phyloP scores from a whole-genome alignment of 1,140 invertebrate species.

The Frieseomelitta varia region DNA sequence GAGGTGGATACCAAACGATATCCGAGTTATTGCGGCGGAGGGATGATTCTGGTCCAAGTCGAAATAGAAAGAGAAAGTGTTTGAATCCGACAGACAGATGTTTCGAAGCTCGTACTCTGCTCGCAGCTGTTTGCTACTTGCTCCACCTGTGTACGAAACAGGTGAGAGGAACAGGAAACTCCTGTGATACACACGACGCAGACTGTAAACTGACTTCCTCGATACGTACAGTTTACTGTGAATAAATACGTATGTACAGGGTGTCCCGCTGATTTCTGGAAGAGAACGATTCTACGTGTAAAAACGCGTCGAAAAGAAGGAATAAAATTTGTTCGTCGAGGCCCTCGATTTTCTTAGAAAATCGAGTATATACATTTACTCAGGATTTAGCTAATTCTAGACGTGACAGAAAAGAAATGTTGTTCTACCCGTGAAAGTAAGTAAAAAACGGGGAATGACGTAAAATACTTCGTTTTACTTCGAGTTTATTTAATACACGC shows the following conservation, averaged over 20 bases:
- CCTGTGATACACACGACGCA: background rate
- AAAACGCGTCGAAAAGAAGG: too few relatives aligned
- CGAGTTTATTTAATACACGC: too few relatives aligned
- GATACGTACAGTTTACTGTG: background rate
- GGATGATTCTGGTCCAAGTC: background rate
- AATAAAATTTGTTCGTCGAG: too few relatives aligned
- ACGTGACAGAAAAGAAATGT: too few relatives aligned
- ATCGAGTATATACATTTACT: too few relatives aligned
- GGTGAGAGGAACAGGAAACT: constrained; percentile 16
- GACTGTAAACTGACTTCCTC: background rate
- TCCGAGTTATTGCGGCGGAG: background rate
- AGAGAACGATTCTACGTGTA: too few relatives aligned
- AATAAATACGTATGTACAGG: background rate
- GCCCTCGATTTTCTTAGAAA: too few relatives aligned
- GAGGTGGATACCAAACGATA: background rate
- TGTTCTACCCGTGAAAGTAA: too few relatives aligned
- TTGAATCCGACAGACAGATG: background rate
- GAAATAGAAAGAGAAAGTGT: background rate
- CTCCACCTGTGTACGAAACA: constrained; percentile 11
- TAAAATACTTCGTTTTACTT: too few relatives aligned
- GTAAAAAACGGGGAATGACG: too few relatives aligned
- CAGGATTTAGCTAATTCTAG: too few relatives aligned
- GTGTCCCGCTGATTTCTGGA: too few relatives aligned
- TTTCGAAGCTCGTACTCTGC: background rate
- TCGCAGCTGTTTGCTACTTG: constrained; percentile 6